Conservation (phyloP, 2,797 vertebrate genomes). For the Astyanax mexicanus region DNA sequence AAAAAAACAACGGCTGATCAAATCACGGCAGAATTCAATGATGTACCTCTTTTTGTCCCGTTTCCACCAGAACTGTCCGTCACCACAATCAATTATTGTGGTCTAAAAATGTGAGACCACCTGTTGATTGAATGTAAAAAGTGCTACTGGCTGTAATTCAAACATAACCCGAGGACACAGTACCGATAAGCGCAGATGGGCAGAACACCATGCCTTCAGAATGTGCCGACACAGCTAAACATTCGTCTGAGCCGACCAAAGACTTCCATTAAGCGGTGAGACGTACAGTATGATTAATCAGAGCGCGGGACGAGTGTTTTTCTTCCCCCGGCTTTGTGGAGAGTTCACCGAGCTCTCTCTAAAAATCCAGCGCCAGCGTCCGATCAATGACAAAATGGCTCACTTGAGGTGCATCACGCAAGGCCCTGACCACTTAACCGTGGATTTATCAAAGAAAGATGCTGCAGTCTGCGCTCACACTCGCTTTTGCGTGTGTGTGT, state of each 20-base stretch:
- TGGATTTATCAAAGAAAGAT: constrained; percentile 30
- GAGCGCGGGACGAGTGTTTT: constrained; percentile 42
- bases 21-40: no score
- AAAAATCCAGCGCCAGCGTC: constrained; percentile 7
- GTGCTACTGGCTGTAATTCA: neutral
- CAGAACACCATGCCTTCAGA: constrained; percentile 22
- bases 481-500: constrained; percentile 26
- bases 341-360: constrained; percentile 16
- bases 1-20: no score
- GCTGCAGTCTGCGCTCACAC: neutral
- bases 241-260: constrained; percentile 48
- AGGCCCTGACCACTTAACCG: constrained; percentile 28
- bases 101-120: no score
- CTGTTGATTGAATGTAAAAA: neutral
- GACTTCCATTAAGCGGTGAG: constrained; percentile 56
- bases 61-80: no score
- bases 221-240: constrained; percentile 10
- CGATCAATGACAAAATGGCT: constrained; percentile 48
- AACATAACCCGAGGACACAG: neutral
- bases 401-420: constrained; percentile 38
- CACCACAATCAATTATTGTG: no score
- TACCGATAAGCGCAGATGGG: constrained; percentile 2
- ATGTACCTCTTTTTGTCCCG: no score
- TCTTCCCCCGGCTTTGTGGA: constrained; percentile 19
- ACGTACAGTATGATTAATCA: constrained; percentile 52